phyloP scores from a whole-genome alignment of 2,888 invertebrate genomes.

The Meiosimyza decipiens region DNA sequence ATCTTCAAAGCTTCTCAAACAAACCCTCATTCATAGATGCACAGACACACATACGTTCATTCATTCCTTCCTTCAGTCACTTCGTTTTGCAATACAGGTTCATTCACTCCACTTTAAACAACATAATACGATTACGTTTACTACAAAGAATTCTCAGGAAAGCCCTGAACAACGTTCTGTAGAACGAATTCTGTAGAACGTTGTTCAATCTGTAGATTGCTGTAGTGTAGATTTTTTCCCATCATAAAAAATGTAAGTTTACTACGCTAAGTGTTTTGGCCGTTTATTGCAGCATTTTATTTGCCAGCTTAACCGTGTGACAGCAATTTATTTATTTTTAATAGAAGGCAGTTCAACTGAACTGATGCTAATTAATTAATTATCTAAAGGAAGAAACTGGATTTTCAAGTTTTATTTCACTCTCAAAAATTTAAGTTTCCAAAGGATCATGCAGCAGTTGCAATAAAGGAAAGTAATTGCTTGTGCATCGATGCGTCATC shows the following conservation, averaged over 20 bases:
- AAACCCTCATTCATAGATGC: constrained; percentile 1
- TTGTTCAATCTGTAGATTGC: background rate
- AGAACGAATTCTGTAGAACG: too few species aligned
- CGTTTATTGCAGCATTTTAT: constrained; percentile 20
- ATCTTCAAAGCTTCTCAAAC: too few species aligned
- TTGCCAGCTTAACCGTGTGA: constrained; percentile 18
- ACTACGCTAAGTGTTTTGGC: background rate
- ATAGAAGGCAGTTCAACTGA: too few species aligned
- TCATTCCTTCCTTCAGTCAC: constrained; percentile 7
- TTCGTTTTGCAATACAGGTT: background rate
- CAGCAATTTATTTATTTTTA: constrained; percentile 8
- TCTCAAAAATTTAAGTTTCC: too few species aligned
- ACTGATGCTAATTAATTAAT: too few species aligned
- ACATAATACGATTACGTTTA: background rate
- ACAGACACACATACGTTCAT: background rate
- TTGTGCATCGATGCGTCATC: constrained; percentile 10
- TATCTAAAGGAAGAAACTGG: too few species aligned
- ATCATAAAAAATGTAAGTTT: too few species aligned
- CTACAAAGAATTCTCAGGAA: background rate
- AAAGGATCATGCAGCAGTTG: too few species aligned
- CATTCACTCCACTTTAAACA: constrained; percentile 4
- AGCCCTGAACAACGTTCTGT: background rate
- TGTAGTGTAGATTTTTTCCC: background rate
- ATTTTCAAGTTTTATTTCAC: too few species aligned
- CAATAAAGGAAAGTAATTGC: too few species aligned